Base-by-base conservation (phyloP, 1,140 invertebrate genomes). In the Pseudomyrmex pallidus region DNA sequence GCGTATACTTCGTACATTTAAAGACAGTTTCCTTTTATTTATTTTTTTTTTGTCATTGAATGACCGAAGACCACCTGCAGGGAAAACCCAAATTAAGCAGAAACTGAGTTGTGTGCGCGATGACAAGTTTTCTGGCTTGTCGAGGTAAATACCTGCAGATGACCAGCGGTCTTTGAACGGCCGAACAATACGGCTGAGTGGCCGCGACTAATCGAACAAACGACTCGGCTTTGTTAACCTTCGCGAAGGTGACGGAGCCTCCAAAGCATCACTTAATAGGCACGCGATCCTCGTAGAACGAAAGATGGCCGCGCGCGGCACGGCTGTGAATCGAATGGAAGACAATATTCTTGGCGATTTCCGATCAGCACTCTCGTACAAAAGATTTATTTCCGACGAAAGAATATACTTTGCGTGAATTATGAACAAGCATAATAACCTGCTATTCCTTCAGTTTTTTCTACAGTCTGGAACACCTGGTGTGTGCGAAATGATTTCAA, bases 131-230 rank as follows among this genome's bases (percentile, higher is more conserved):
- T 77, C 74, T 62, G 44, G 56, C 5, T 44, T 48, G 52, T 83
- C 72, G 46, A 73, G 64, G 86, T 83, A 78, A 88, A 87, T 83
- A 88, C 57, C 85, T 68, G 25, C 8, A 63, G 73, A 85, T 78
- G 67, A 74, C 48, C 87, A 84, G 63, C 78, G 70, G 90, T 88
- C 91, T 91, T 90, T 92, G 90, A 91, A 70, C 63, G 80, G 59
- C 77, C 73, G 80, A 84, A 92, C 92, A 92, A 92, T 91, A 83
- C 77, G 80, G 46, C 62, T 76, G 90, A 89, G 92, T 93, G 85
- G 87, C 91, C 91, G 91, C 61, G 85, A 90, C 92, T 85, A 93
- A 92, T 93, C 88, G 90, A 80, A 91, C 91, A 90, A 92, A 92
- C 89, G 89, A 91, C 89, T 57, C 61, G 72, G 76, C 85, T 76